These are phyloP conservation scores for Pogonomyrmex barbatus DNA, from an alignment of 1,140 invertebrate species.

Conservation along the genomic window DNA sequence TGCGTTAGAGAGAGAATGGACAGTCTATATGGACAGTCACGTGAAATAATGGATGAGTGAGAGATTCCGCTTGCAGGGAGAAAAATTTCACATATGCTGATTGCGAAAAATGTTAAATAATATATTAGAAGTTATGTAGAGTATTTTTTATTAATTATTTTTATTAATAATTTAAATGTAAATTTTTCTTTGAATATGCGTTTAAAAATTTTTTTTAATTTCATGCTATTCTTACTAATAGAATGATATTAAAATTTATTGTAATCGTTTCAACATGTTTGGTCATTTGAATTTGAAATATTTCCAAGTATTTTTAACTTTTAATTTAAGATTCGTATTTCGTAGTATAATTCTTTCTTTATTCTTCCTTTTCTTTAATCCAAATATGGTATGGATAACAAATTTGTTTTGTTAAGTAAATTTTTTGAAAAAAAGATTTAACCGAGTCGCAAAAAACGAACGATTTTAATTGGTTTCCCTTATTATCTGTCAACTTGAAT, in stretches of 20 bases:
- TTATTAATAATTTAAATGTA: background rate
- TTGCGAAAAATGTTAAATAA: background rate
- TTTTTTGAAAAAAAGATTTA: background rate
- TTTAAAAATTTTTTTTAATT: background rate
- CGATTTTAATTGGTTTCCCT: background rate
- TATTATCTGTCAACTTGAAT: background rate
- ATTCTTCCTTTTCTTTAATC: background rate
- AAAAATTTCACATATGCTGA: conserved; percentile 4
- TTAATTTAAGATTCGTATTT: background rate
- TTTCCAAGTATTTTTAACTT: no score
- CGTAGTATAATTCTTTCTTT: background rate
- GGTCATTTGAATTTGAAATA: no score
- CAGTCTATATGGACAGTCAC: conserved; percentile 35
- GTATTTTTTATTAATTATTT: background rate
- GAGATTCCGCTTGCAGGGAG: background rate
- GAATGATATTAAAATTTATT: conserved; percentile 4
- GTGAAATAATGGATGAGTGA: conserved; percentile 50
- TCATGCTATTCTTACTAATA: background rate
- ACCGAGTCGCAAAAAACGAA: background rate
- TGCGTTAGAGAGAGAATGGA: background rate
- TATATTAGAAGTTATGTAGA: background rate
- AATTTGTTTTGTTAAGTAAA: background rate
- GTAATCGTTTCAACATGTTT: background rate
- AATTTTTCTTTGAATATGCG: background rate
- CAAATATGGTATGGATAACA: background rate